A percentile compares a stretch with the other conserved stretches of the same genome.
phyloP scores from a whole-genome alignment of 2,113 vertebrate genomes.

The Melanostigma gelatinosum region DNA sequence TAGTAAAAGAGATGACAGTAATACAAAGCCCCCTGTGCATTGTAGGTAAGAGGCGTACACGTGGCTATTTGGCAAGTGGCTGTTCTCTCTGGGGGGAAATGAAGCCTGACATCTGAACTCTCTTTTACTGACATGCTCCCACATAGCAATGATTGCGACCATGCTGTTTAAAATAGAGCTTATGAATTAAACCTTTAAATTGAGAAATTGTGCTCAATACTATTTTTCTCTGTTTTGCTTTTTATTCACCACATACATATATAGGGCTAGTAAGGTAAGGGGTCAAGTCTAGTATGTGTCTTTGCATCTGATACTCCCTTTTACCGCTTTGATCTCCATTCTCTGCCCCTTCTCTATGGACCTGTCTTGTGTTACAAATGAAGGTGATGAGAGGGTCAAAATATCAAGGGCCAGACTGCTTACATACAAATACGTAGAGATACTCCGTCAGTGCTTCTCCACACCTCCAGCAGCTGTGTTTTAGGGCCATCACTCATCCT shows the following conservation, averaged over 20 bases:
- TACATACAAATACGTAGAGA: conserved; percentile 41
- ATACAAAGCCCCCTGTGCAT: conserved; percentile 53
- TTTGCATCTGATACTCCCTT: conserved; percentile 39
- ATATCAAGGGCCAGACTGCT: conserved; percentile 53
- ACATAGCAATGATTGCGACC: neutral
- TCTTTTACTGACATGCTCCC: conserved; percentile 10
- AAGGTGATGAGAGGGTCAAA: conserved; percentile 64
- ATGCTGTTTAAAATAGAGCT: neutral
- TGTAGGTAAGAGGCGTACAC: conserved; percentile 34
- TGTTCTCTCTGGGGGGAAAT: conserved; percentile 24
- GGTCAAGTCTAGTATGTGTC: conserved; percentile 8
- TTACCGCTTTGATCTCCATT: conserved; percentile 55
- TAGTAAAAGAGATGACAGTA: conserved; percentile 56
- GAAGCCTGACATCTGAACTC: conserved; percentile 38
- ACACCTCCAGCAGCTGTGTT: conserved; percentile 53
- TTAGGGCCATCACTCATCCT: conserved; percentile 45
- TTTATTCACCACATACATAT: conserved; percentile 21
- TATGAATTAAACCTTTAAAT: neutral
- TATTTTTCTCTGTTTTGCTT: neutral
- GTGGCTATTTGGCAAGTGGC: conserved; percentile 15
- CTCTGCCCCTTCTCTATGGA: conserved; percentile 23
- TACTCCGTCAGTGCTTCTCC: conserved; percentile 37
- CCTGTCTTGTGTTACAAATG: conserved; percentile 65
- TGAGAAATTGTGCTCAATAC: neutral
- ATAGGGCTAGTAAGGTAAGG: neutral